phyloP scores from a whole-genome alignment of 2,888 invertebrate species.

The Chloroclysta siterata region DNA sequence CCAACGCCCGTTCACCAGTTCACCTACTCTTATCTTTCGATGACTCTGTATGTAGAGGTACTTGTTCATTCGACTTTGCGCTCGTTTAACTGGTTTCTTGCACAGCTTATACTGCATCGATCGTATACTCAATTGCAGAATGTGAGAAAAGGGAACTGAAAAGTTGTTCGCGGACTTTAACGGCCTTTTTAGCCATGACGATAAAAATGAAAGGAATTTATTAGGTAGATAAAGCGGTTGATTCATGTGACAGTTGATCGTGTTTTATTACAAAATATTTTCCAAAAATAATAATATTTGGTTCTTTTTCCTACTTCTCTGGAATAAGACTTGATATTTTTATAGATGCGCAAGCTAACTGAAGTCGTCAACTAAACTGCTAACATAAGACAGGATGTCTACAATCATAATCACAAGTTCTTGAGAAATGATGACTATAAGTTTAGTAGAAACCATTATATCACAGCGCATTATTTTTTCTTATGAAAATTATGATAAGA shows the following conservation, averaged over 20 bases:
- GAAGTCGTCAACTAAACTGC: not conserved
- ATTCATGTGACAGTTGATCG: slow-evolving; percentile 37
- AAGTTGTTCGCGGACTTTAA: slow-evolving; percentile 43
- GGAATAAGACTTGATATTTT: not conserved
- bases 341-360: not conserved
- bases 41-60: slow-evolving; percentile 59
- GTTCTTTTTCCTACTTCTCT: not conserved
- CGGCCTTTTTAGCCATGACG: slow-evolving; percentile 42
- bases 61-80: slow-evolving; percentile 60
- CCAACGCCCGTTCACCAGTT: slow-evolving; percentile 80
- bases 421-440: slow-evolving; percentile 12
- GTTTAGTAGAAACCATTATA: slow-evolving; percentile 7
- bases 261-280: slow-evolving; percentile 24
- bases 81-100: slow-evolving; percentile 67
- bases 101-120: slow-evolving; percentile 49
- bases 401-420: slow-evolving; percentile 18
- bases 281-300: not conserved
- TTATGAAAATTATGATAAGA: slow-evolving; percentile 20
- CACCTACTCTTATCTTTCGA: slow-evolving; percentile 79
- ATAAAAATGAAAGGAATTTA: slow-evolving; percentile 35
- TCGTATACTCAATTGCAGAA: slow-evolving; percentile 44
- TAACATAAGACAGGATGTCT: slow-evolving; percentile 7
- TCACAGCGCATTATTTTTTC: slow-evolving; percentile 6
- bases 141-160: slow-evolving; percentile 45
- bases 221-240: slow-evolving; percentile 43